phyloP scores from a whole-genome alignment of 2,797 vertebrate species.

The Phrynocephalus guinanensis region DNA sequence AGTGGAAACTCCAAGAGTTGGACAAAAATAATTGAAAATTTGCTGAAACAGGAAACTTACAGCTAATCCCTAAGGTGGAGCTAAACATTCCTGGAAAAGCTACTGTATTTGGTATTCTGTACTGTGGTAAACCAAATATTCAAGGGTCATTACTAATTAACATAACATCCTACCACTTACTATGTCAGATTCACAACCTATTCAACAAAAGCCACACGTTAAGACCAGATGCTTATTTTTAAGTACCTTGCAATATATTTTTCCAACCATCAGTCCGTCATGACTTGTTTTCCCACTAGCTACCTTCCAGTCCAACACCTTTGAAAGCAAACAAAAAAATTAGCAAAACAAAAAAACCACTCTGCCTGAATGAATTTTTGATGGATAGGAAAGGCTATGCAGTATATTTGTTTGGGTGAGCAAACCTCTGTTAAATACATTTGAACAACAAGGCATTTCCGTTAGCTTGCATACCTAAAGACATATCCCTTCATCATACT shows the following conservation, averaged over 20 bases:
- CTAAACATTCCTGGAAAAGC: conserved; percentile 76
- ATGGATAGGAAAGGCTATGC: conserved; percentile 25
- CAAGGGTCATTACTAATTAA: conserved; percentile 76
- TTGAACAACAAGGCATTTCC: conserved; percentile 45
- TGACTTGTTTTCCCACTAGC: conserved; percentile 61
- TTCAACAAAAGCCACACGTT: conserved; percentile 69
- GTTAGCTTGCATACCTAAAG: conserved; percentile 14
- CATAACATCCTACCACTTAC: conserved; percentile 71
- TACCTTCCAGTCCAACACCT: conserved; percentile 58
- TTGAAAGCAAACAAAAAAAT: conserved; percentile 53
- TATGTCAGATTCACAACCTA: conserved; percentile 75
- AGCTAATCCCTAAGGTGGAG: conserved; percentile 74
- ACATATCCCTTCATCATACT: conserved; percentile 2
- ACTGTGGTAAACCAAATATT: conserved; percentile 77
- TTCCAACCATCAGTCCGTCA: conserved; percentile 64
- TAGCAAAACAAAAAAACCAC: not conserved
- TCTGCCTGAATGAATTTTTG: conserved; percentile 56
- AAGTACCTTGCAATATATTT: conserved; percentile 71
- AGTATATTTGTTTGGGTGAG: conserved; percentile 50
- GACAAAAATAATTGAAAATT: conserved; percentile 74
- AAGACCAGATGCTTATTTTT: conserved; percentile 71
- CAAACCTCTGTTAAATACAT: conserved; percentile 45
- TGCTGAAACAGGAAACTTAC: conserved; percentile 77
- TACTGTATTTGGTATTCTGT: conserved; percentile 72
- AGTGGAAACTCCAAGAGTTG: conserved; percentile 71